Conservation (phyloP, 1,140 invertebrate genomes). For the Drosophila suzukii region DNA sequence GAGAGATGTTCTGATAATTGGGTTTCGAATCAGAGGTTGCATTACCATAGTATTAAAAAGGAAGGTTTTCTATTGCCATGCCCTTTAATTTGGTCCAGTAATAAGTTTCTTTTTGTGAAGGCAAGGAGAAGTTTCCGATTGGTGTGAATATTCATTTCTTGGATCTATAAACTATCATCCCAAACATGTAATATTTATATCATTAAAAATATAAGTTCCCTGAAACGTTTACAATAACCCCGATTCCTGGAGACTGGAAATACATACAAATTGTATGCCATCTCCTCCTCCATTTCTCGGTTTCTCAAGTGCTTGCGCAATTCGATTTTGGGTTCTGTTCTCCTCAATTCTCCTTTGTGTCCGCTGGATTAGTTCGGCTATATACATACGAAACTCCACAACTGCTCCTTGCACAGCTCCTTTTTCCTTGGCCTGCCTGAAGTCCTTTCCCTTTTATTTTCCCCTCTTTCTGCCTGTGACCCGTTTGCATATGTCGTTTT, state of each 20-base stretch:
- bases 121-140: background rate
- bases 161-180: background rate
- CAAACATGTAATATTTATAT: background rate
- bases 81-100: no score
- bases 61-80: no score
- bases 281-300: conserved; percentile 13
- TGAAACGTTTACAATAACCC: conserved; percentile 16
- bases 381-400: conserved; percentile 51
- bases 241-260: conserved; percentile 2
- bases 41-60: no score
- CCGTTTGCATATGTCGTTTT: conserved; percentile 74
- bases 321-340: conserved; percentile 48
- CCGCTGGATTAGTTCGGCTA: conserved; percentile 62
- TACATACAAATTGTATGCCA: conserved; percentile 25
- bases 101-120: no score
- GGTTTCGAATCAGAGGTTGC: no score
- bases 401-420: conserved; percentile 34
- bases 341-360: conserved; percentile 25
- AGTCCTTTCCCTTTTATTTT: conserved; percentile 37
- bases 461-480: background rate
- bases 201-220: background rate
- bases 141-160: background rate
- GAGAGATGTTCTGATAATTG: background rate
- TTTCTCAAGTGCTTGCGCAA: conserved; percentile 73
- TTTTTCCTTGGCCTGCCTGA: conserved; percentile 10